Evolutionary conservation across 1,140 invertebrate species (phyloP).

Genomic region (Papilio glaucus): DNA sequence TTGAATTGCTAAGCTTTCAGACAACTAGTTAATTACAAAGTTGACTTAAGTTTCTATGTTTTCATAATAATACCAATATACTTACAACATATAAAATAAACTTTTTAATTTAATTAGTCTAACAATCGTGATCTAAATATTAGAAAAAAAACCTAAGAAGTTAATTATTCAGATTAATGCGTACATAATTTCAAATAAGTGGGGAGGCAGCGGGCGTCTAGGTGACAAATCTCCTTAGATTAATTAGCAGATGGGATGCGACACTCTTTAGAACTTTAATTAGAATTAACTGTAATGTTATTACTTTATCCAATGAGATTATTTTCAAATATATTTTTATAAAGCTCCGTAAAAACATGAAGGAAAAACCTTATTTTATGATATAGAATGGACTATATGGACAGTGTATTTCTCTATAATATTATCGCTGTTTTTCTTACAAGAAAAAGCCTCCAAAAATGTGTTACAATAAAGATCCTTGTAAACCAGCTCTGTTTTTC

Average conservation of each 20-base stretch:
- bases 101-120: not conserved
- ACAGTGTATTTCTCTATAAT: too few relatives aligned
- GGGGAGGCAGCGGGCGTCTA: not conserved
- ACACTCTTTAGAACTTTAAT: conserved; percentile 31
- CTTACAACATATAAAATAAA: too few relatives aligned
- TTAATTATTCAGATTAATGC: not conserved
- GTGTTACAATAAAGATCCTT: too few relatives aligned
- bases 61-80: too few relatives aligned
- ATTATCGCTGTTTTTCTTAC: too few relatives aligned
- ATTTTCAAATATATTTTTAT: not conserved
- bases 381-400: too few relatives aligned
- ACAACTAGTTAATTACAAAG: too few relatives aligned
- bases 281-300: conserved; percentile 31
- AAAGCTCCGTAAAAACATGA: not conserved
- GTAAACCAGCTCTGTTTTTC: too few relatives aligned
- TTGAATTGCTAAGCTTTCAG: too few relatives aligned
- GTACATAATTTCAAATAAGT: conserved; percentile 6
- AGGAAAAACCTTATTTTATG: not conserved
- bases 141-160: not conserved
- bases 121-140: not conserved
- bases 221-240: conserved; percentile 37
- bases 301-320: not conserved
- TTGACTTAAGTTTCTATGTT: too few relatives aligned
- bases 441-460: too few relatives aligned
- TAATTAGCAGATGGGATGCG: conserved; percentile 37